Evolutionary conservation across 1,140 invertebrate species (phyloP), one percentile per base, ranked within the genome.

Genomic region (Gonioctena quinquepunctata): DNA sequence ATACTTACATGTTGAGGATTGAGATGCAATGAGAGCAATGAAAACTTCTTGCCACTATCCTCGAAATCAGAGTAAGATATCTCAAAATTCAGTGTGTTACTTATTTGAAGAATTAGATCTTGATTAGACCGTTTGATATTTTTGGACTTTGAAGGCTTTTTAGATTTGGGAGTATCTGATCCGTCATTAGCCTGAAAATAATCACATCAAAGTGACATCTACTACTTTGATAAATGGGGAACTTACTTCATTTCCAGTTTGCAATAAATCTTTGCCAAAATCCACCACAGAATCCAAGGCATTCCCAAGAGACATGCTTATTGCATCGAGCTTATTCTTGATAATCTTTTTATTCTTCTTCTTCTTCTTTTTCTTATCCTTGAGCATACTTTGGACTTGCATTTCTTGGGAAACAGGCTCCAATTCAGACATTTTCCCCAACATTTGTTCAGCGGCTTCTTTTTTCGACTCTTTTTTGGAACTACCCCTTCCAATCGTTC

Each of bases 401-500:
- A 65, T 19, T 22, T 73, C 63, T n/a, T 73, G 16, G 2, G 66
- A 28, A 26, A 79, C 18, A 2, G 59, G 33, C 13, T 66, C 42
- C 23, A 77, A 69, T 7, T 73, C 62, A 19, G 68, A 21, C 49
- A 77, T 66, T 65, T 57, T 57, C 60, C 69, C 50, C 19, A 78
- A 56, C 76, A 78, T 78, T 13, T 75, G 72, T 57, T 78, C 73
- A 22, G 79, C 73, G 33, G 76, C 75, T 13, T 26, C 52, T 65
- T 48, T 74, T 68, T 80, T 80, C 1, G 77, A 72, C 66, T 77
- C 73, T 50, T 79, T 79, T 67, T 80, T 80, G 4, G 79, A 80
- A 59, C 62, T 75, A 6, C 79, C 79, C 59, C 65, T 50, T 5
- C 73, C 79, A 26, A 65, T 71, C 6, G 69, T 57, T 50, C 57